Evolutionary conservation across 2,797 vertebrate species (phyloP), one percentile per base, ranked within the genome.

Genomic region (Decapterus maruadsi): DNA sequence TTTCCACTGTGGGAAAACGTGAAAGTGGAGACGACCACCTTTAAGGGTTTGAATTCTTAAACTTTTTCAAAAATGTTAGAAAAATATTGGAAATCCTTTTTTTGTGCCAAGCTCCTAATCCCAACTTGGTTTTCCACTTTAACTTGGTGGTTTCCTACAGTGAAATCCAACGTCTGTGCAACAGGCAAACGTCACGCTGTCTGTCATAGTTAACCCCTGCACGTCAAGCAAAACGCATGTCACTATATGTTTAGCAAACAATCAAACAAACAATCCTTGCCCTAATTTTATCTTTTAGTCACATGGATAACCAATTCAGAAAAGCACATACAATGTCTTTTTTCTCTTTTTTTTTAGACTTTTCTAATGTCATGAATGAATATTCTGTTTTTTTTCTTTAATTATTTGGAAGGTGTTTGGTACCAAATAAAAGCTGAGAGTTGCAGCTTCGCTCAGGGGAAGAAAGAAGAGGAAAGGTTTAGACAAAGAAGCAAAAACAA

Each of bases 151-250:
- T 14, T 56, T 29, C 20, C 29, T 29, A 29, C 13, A 57, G 40
- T n/a, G 22, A 46, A 74, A 63, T 16, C 14, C 6, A 7, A 17
- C 1, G 8, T 38, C 26, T 16, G 34, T 22, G 9, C 26, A 63
- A 46, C 40, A 74, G 38, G 4, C 54, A 60, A 72, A 73, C 45
- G 64, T 71, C 63, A 68, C n/a, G 29, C 46, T 63, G 45, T 43
- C 16, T 29, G 16, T 2, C 4, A 7, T 19, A 10, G 19, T 14
- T 8, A 58, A 54, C 45, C 70, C 66, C 50, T 70, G 34, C 43
- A 48, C 36, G 43, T 45, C 40, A 36, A 55, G 45, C 54, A 19
- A 78, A 63, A 68, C 59, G 31, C 55, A 67, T 42, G 20, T 13
- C 22, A 48, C n/a, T 43, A 40, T 62, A 51, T 55, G 59, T 61